These are phyloP conservation scores for Acleris cristana DNA, from an alignment of 2,888 invertebrate genomes.

Conservation along the genomic window DNA sequence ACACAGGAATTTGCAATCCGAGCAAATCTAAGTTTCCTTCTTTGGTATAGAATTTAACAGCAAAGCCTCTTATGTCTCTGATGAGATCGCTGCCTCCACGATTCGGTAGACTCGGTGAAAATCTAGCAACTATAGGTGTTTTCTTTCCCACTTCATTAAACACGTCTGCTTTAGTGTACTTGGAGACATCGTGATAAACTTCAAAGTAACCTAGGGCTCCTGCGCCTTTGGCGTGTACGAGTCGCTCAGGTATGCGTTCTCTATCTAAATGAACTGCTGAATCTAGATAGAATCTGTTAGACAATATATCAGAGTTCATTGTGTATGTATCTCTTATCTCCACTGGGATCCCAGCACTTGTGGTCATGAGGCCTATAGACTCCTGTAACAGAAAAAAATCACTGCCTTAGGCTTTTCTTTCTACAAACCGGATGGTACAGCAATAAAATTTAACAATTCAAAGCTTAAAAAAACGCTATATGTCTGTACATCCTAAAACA, in stretches of 20 bases:
- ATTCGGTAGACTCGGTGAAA: slow-evolving; percentile 91
- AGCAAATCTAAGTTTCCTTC: slow-evolving; percentile 56
- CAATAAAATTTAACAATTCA: too few relatives aligned
- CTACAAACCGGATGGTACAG: too few relatives aligned
- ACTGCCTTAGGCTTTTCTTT: too few relatives aligned
- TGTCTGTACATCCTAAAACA: too few relatives aligned
- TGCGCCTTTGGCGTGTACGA: slow-evolving; percentile 96
- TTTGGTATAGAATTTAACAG: slow-evolving; percentile 58
- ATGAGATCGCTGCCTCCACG: slow-evolving; percentile 92
- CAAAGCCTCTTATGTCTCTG: slow-evolving; percentile 86
- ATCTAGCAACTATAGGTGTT: slow-evolving; percentile 89
- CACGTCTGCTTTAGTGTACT: slow-evolving; percentile 89
- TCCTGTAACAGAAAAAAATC: slow-evolving; percentile 61
- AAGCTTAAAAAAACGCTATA: too few relatives aligned
- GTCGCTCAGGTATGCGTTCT: slow-evolving; percentile 95
- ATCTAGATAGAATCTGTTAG: slow-evolving; percentile 48
- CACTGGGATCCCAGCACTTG: slow-evolving; percentile 90
- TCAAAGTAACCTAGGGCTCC: slow-evolving; percentile 93
- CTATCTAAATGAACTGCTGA: slow-evolving; percentile 87
- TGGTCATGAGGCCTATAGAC: slow-evolving; percentile 85
- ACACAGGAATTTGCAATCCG: slow-evolving; percentile 83
- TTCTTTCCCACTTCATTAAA: slow-evolving; percentile 90
- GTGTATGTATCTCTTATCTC: slow-evolving; percentile 87
- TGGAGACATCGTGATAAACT: slow-evolving; percentile 90
- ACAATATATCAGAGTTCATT: slow-evolving; percentile 85